Percentiles rank a stretch among this genome's conserved stretches.
Evolutionary conservation across 1,140 invertebrate genomes (phyloP).

Genomic region (Pteromalus puparum): DNA sequence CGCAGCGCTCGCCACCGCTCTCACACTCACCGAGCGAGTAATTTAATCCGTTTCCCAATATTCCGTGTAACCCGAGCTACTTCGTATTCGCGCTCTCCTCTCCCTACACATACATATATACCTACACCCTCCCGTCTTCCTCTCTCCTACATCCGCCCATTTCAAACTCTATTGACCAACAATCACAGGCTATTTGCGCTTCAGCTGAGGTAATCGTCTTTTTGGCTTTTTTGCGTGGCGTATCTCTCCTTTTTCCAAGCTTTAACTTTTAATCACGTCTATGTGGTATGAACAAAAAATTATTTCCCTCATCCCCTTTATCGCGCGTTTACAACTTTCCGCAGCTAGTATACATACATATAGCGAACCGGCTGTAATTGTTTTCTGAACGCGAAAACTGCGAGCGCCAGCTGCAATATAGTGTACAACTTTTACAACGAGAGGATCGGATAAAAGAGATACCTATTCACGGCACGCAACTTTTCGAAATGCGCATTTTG

Average conservation of each 20-base stretch:
- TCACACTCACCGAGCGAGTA: slow-evolving; percentile 19
- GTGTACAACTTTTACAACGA: background rate
- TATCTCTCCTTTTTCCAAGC: no score
- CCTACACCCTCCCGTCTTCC: background rate
- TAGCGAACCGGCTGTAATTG: background rate
- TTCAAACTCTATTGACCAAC: slow-evolving; percentile 42
- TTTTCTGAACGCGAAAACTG: background rate
- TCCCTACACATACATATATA: background rate
- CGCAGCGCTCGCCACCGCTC: slow-evolving; percentile 19
- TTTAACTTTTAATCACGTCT: background rate
- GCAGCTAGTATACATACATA: background rate
- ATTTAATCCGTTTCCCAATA: slow-evolving; percentile 51
- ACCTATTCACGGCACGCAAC: background rate
- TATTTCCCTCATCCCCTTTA: background rate
- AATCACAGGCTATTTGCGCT: slow-evolving; percentile 43
- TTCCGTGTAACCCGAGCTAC: slow-evolving; percentile 42
- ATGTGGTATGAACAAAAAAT: no score
- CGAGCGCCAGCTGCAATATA: background rate
- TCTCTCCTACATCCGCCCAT: background rate
- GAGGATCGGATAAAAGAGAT: background rate
- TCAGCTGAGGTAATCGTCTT: background rate
- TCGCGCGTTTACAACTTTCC: background rate
- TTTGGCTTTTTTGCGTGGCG: background rate
- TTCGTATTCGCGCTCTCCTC: slow-evolving; percentile 27
- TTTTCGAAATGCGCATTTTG: background rate